These are phyloP conservation scores for Antigone vipio DNA, from an alignment of 2,113 vertebrate species.

Conservation along the genomic window DNA sequence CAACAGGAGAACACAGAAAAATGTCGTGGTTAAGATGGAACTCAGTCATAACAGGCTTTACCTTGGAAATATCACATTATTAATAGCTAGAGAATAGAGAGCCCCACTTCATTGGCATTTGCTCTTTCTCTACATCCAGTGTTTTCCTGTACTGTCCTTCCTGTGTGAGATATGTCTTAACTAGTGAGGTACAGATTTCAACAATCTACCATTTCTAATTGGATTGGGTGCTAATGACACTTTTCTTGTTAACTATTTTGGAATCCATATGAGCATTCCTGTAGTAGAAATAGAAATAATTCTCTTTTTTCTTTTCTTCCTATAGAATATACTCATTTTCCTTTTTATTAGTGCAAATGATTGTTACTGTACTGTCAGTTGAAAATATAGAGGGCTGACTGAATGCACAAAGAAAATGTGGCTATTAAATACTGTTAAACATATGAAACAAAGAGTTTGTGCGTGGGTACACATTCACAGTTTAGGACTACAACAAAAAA, in stretches of 20 bases:
- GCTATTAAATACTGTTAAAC: neutral
- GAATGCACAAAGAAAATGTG: neutral
- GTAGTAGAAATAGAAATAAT: neutral
- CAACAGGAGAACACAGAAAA: neutral
- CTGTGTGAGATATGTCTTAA: neutral
- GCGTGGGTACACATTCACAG: rapidly evolving
- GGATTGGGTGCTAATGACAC: neutral
- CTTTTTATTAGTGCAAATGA: neutral
- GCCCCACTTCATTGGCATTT: neutral
- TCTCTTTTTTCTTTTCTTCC: neutral
- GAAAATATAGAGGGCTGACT: neutral
- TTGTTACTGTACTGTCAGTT: neutral
- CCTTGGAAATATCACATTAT: neutral
- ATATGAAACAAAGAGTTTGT: neutral
- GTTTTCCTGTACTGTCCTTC: neutral
- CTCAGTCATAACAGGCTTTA: neutral
- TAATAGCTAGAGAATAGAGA: neutral
- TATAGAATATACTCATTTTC: rapidly evolving
- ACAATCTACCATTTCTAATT: neutral
- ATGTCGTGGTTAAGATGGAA: neutral
- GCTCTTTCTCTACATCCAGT: neutral
- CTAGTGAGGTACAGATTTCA: neutral
- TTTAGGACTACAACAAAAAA: neutral
- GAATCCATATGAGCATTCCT: neutral
- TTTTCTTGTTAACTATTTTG: neutral